Evolutionary conservation across 1,140 invertebrate species (phyloP).

Genomic region (Bombus turneri): DNA sequence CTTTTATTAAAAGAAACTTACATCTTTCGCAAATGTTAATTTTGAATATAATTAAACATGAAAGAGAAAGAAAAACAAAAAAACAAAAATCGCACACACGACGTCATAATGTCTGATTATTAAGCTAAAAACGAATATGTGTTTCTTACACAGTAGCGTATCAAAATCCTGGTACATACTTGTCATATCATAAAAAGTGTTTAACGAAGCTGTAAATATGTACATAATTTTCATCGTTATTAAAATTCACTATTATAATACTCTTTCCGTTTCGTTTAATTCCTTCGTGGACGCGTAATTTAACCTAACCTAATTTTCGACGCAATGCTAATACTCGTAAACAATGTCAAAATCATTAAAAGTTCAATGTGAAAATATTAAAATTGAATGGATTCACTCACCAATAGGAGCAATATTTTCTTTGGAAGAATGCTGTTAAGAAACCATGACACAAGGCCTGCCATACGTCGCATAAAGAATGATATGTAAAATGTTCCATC

Average conservation of each 20-base stretch:
- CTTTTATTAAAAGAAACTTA: background rate
- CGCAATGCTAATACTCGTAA: background rate
- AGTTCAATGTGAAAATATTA: background rate
- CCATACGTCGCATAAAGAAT: background rate
- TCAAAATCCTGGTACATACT: conserved; percentile 42
- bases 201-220: conserved; percentile 69
- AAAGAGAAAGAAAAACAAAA: conserved; percentile 10
- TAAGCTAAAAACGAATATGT: conserved; percentile 25
- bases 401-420: background rate
- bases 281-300: background rate
- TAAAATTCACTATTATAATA: conserved; percentile 72
- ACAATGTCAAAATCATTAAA: background rate
- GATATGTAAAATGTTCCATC: background rate
- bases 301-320: background rate
- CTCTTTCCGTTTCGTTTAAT: background rate
- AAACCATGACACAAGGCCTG: background rate
- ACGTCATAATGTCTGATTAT: conserved; percentile 11
- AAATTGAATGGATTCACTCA: background rate
- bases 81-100: background rate
- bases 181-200: conserved; percentile 56
- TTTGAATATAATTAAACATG: background rate
- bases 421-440: background rate
- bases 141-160: conserved; percentile 46
- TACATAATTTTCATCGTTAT: conserved; percentile 75
- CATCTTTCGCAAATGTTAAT: background rate